These are phyloP conservation scores for Poeciliopsis presidionis DNA, from an alignment of 2,797 vertebrate species.

Conservation along the genomic window DNA sequence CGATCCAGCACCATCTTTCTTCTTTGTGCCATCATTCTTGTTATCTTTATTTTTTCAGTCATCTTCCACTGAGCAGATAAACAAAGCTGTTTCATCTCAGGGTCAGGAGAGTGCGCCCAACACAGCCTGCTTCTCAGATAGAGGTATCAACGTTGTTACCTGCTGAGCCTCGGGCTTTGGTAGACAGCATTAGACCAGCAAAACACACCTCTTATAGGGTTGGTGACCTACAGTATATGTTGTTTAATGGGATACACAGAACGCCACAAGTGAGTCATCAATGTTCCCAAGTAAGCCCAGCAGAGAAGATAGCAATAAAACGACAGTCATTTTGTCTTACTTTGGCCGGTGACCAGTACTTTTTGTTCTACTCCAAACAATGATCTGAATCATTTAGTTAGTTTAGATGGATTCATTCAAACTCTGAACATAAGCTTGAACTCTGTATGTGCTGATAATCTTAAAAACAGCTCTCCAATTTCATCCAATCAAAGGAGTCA, in stretches of 20 bases:
- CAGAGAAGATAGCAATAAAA: slow-evolving; percentile 34
- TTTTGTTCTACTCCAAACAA: slow-evolving; percentile 15
- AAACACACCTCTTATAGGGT: slow-evolving; percentile 21
- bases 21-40: slow-evolving; percentile 20
- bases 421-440: slow-evolving; percentile 26
- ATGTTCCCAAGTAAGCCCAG: slow-evolving; percentile 27
- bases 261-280: slow-evolving; percentile 18
- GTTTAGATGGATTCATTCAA: slow-evolving; percentile 27
- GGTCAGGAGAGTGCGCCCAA: slow-evolving; percentile 55
- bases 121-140: slow-evolving; percentile 54
- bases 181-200: slow-evolving; percentile 24
- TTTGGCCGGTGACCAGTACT: slow-evolving; percentile 20
- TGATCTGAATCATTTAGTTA: slow-evolving; percentile 26
- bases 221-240: slow-evolving; percentile 23
- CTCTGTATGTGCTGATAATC: slow-evolving; percentile 32
- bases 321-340: slow-evolving; percentile 17
- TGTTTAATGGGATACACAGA: slow-evolving; percentile 23
- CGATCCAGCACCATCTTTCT: slow-evolving; percentile 25
- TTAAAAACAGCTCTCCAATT: slow-evolving; percentile 46
- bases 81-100: slow-evolving; percentile 43
- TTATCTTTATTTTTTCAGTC: slow-evolving; percentile 29
- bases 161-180: slow-evolving; percentile 61
- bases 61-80: slow-evolving; percentile 31
- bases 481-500: slow-evolving; percentile 41
- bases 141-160: slow-evolving; percentile 53